phyloP scores from a whole-genome alignment of 2,797 vertebrate species.

The Trematocara caparti region DNA sequence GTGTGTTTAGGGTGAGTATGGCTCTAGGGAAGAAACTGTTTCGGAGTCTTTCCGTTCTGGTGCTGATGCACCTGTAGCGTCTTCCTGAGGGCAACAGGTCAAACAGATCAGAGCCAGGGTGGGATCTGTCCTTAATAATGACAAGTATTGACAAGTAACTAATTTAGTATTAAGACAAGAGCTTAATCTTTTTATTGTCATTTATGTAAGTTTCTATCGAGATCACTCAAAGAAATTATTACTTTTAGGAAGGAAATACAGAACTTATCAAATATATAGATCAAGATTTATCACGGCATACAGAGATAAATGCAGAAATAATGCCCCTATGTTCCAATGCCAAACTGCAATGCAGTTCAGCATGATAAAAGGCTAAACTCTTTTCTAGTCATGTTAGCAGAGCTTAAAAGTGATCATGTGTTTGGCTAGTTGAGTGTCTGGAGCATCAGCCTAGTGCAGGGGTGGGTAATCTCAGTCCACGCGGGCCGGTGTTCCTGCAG shows the following conservation, averaged over 20 bases:
- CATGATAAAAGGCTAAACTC: background rate
- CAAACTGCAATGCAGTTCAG: background rate
- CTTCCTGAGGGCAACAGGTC: too few species aligned
- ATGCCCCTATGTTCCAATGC: background rate
- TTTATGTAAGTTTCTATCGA: background rate
- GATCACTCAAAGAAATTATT: background rate
- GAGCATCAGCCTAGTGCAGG: background rate
- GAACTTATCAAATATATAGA: background rate
- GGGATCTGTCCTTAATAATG: too few species aligned
- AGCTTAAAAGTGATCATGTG: background rate
- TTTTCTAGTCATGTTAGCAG: background rate
- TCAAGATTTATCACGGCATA: background rate
- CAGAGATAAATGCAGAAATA: background rate
- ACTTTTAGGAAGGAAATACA: background rate
- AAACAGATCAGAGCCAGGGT: too few species aligned
- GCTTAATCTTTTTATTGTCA: background rate
- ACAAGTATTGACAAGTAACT: background rate
- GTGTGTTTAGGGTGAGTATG: too few species aligned
- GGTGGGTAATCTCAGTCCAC: too few species aligned
- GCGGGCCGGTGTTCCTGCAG: too few species aligned
- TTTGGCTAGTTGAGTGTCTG: background rate
- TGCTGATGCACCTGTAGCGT: too few species aligned
- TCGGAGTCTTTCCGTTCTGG: too few species aligned
- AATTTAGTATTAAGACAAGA: background rate
- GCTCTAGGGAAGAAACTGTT: too few species aligned